These are phyloP conservation scores for Brachionus plicatilis DNA, from an alignment of 1,140 invertebrate species.

Conservation along the genomic window DNA sequence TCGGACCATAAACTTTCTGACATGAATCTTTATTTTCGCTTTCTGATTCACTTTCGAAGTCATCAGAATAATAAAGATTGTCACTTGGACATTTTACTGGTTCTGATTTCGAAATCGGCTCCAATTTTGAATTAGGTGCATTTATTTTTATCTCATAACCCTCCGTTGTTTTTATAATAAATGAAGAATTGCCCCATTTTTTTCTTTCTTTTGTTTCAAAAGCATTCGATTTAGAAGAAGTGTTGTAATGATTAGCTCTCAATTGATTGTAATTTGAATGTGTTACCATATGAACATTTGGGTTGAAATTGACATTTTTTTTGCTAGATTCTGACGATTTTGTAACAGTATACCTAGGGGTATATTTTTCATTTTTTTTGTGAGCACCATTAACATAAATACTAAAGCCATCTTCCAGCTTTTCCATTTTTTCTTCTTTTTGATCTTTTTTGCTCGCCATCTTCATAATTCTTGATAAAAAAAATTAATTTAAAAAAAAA, in stretches of 20 bases:
- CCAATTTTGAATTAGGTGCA: neutral
- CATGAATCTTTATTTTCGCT: neutral
- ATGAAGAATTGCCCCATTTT: conserved; percentile 18
- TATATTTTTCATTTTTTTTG: conserved; percentile 4
- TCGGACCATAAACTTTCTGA: neutral
- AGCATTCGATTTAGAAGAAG: neutral
- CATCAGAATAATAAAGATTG: conserved; percentile 9
- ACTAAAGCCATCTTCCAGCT: conserved; percentile 23
- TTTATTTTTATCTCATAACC: conserved; percentile 38
- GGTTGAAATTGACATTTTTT: neutral
- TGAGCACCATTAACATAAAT: conserved; percentile 24
- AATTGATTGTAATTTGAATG: neutral
- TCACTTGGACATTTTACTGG: neutral
- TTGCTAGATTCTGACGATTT: neutral
- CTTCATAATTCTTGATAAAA: neutral
- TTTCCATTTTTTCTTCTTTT: conserved; percentile 32
- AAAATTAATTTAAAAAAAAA: too few species aligned
- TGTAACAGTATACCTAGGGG: neutral
- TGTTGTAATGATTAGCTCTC: neutral
- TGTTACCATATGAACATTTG: neutral
- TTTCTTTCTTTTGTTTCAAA: neutral
- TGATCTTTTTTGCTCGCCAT: conserved; percentile 2
- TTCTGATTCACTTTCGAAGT: conserved; percentile 28
- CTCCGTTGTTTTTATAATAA: conserved; percentile 31
- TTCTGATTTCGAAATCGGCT: neutral